Conservation (phyloP, 1,140 invertebrate species). For the Asobara japonica region DNA sequence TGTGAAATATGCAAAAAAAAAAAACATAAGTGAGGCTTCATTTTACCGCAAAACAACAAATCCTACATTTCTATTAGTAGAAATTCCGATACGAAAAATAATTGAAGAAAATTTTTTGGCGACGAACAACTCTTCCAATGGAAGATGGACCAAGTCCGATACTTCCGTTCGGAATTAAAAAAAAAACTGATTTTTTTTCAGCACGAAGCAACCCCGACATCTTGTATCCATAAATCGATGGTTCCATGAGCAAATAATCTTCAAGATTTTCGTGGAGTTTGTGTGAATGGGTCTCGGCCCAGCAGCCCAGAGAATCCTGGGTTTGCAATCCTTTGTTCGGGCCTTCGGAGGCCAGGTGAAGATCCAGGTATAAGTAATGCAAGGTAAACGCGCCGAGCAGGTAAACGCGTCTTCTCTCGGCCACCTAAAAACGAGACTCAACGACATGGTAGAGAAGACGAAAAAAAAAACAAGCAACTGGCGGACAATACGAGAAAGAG, state of each 20-base stretch:
- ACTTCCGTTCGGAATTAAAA: no score
- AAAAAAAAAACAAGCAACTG: background rate
- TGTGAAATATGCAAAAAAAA: no score
- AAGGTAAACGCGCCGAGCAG: constrained; percentile 14
- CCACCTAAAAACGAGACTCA: background rate
- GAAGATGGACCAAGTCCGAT: no score
- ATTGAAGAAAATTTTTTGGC: no score
- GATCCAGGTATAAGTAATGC: constrained; percentile 11
- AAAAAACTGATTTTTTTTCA: no score
- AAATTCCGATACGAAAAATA: no score
- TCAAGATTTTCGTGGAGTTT: background rate
- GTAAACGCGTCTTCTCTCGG: constrained; percentile 8
- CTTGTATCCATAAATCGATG: background rate
- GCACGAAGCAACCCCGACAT: no score
- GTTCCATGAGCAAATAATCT: background rate
- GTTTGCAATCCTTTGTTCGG: constrained; percentile 14
- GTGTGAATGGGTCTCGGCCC: background rate
- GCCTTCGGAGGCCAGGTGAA: constrained; percentile 18
- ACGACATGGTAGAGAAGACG: background rate
- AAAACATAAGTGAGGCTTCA: no score
- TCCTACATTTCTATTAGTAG: no score
- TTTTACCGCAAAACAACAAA: no score
- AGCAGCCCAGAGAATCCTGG: background rate
- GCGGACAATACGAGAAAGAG: background rate
- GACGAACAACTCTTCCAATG: no score